Base-by-base conservation (phyloP, 2,888 invertebrate genomes). In the Amorpha juglandis region DNA sequence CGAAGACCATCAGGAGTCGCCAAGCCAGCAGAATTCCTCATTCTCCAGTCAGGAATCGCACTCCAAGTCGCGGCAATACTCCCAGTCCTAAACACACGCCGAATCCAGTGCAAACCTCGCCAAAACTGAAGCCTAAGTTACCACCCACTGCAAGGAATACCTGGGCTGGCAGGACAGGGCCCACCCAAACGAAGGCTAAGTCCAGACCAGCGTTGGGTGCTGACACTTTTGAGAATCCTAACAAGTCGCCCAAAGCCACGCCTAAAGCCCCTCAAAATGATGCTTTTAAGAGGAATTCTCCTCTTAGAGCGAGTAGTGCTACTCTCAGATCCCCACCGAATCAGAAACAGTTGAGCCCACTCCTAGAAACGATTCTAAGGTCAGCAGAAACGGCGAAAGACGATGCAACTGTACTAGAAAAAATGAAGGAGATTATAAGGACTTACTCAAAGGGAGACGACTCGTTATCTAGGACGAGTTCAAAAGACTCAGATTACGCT, bases 311-410 rank as follows among this genome's bases (percentile, higher is more conserved):
- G 42, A 87, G 94, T 80, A 89, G 91, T 66, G 89, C 90, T 11
- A 91, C 92, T 45, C 71, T 94, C 48, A 83, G 93, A 70, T 95
- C 95, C 0, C 95, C 95, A 16, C 95, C 95, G 0, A 92, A 87
- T 68, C 94, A 95, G 67, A 95, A 96, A 83, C 90, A 92, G 68
- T 85, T 95, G 42, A 95, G 95, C 67, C 96, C 96, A 6, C 94
- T 96, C 6, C 83, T 97, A 55, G 95, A 97, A 78, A 96, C 97
- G 81, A 95, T 97, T 42, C 84, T 97, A 2, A 94, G 95, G 73
- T 95, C 96, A 35, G 95, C 97, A 6, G 96, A 95, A 76, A 95
- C 94, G 3, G 95, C 96, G 0, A 95, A 96, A 78, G 96, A 97
- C 75, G 97, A 97, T 78, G 95, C 95, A 6, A 92, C 95, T 70